phyloP scores from a whole-genome alignment of 2,888 invertebrate species.

The Hemithea aestivaria region DNA sequence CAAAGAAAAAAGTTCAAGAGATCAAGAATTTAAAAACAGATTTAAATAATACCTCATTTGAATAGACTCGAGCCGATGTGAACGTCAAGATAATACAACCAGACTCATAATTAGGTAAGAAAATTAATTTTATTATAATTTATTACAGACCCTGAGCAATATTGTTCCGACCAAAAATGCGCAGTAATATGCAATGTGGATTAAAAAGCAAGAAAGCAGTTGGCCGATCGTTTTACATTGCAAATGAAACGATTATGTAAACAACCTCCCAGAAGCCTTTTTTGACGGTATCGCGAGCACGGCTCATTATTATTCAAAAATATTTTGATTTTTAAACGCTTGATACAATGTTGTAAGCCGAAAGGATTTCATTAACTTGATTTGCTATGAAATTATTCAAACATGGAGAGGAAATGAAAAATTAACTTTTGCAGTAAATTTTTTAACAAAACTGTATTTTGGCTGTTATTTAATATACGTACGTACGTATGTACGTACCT shows the following conservation, averaged over 20 bases:
- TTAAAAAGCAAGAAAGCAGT: conserved; percentile 59
- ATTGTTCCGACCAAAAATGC: conserved; percentile 37
- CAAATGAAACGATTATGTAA: conserved; percentile 75
- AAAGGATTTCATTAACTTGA: too few species aligned
- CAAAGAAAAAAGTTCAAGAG: too few species aligned
- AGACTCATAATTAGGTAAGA: conserved; percentile 17
- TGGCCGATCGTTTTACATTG: conserved; percentile 68
- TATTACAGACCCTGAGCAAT: conserved; percentile 33
- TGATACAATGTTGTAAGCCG: neutral
- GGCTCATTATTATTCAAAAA: conserved; percentile 62
- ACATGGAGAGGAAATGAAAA: too few species aligned
- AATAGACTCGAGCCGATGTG: neutral
- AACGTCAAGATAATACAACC: conserved; percentile 11
- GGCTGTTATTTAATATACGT: too few species aligned
- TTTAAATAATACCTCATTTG: neutral
- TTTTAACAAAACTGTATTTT: too few species aligned
- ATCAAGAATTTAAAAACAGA: too few species aligned
- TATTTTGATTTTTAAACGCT: conserved; percentile 48
- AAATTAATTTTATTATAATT: conserved; percentile 45
- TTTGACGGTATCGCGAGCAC: conserved; percentile 53
- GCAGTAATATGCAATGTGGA: conserved; percentile 26
- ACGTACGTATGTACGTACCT: too few species aligned
- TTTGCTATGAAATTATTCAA: too few species aligned
- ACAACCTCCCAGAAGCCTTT: conserved; percentile 64
- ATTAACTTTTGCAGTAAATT: too few species aligned